phyloP scores from a whole-genome alignment of 2,113 vertebrate species.

The Oriolus oriolus region DNA sequence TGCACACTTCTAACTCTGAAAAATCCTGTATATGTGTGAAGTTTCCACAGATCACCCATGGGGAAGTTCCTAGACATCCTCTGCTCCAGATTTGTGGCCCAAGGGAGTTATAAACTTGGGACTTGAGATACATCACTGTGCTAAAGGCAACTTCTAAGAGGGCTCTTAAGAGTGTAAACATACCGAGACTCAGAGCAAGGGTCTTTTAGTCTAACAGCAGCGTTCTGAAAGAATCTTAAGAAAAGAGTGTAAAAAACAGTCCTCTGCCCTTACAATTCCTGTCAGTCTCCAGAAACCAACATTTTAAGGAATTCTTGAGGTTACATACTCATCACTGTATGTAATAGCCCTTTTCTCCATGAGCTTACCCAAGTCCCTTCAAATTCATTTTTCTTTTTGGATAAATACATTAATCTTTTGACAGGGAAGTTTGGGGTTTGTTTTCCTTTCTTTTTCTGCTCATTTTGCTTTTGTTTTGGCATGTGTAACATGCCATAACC shows the following conservation, averaged over 20 bases:
- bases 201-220: not conserved
- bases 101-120: not conserved
- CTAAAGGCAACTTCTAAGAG: not conserved
- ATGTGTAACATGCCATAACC: not conserved
- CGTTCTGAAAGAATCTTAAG: not conserved
- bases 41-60: not conserved
- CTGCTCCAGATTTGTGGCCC: not conserved
- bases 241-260: not conserved
- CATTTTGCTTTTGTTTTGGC: not conserved
- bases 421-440: not conserved
- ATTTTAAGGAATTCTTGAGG: not conserved
- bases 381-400: not conserved
- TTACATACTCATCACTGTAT: not conserved
- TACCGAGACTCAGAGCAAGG: not conserved
- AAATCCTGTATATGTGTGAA: not conserved
- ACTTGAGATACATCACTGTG: not conserved
- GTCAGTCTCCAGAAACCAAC: not conserved
- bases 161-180: not conserved
- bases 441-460: fast-evolving
- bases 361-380: not conserved
- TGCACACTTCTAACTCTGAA: not conserved
- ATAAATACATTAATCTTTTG: not conserved
- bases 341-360: not conserved
- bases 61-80: not conserved
- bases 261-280: not conserved